Base-by-base conservation (phyloP, 2,797 vertebrate genomes). In the Podargus strigoides region DNA sequence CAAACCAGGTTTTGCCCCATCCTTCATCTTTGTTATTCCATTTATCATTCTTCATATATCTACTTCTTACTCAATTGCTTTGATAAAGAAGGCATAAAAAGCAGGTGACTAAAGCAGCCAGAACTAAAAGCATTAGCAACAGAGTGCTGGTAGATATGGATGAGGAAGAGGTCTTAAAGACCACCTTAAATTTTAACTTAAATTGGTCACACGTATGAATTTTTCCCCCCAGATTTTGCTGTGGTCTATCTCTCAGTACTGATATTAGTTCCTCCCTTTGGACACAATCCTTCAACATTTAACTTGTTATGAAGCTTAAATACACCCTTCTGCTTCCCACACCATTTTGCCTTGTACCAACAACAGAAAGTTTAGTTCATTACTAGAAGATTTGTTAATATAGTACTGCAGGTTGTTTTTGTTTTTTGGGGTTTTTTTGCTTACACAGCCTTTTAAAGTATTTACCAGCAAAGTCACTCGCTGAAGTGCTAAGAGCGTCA, bases 321-420 rank as follows among this genome's bases (percentile, higher is more conserved):
- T 20, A 22, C 14, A 53, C 21, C 26, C n/a, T 59, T 77, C 36
- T 42, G 15, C 32, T 94, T 83, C 26, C 34, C 36, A 53, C 26
- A 58, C 3, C 24, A 50, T 30, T 86, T 86, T 81, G 12, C 22
- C 14, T 30, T 2, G 0, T 58, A 55, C 2, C 13, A 58, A 32
- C 4, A 4, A 70, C 3, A 77, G 10, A 27, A 70, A 74, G 23
- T 47, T 58, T 28, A 85, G 17, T 34, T 82, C 10, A 66, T 30
- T 22, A 37, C 19, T 41, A 22, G 2, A 52, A 62, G 14, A 63
- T 81, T 70, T 30, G 69, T 34, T 17, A 87, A n/a, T 5, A 20
- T 4, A 78, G 34, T 16, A 16, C 66, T 0, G 0, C 7, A 84
- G 17, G 18, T 42, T 5, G 5, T 4, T 26, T n/a, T n/a, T n/a